phyloP scores from a whole-genome alignment of 1,140 invertebrate species.

The Pogonognathellus flavescens region DNA sequence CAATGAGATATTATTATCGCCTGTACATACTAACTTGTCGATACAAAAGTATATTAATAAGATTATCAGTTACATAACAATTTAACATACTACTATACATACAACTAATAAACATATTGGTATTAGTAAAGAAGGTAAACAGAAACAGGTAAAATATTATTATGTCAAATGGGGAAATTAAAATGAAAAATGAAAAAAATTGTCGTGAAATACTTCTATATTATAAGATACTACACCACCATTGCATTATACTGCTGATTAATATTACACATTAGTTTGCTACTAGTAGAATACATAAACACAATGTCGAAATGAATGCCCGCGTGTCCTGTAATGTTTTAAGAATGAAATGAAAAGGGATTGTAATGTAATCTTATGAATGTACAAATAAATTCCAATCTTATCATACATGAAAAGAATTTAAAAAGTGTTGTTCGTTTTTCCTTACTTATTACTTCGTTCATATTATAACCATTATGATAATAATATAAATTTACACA shows the following conservation, averaged over 20 bases:
- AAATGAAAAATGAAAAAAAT: no score
- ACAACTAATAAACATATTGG: no score
- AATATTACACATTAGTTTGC: neutral
- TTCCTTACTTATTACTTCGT: neutral
- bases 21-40: neutral
- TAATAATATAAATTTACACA: no score
- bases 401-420: conserved; percentile 23
- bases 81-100: no score
- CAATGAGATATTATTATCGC: neutral
- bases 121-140: no score
- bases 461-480: neutral
- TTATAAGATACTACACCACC: no score
- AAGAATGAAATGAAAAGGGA: neutral
- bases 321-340: conserved; percentile 2
- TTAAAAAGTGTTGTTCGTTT: neutral
- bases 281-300: neutral
- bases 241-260: no score
- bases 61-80: no score
- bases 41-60: no score
- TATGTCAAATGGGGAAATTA: no score
- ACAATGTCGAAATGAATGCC: conserved; percentile 3
- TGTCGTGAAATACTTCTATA: no score
- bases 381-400: conserved; percentile 49
- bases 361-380: conserved; percentile 37
- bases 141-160: no score